Conservation (phyloP, 2,113 vertebrate species). For the Tragelaphus strepsiceros region DNA sequence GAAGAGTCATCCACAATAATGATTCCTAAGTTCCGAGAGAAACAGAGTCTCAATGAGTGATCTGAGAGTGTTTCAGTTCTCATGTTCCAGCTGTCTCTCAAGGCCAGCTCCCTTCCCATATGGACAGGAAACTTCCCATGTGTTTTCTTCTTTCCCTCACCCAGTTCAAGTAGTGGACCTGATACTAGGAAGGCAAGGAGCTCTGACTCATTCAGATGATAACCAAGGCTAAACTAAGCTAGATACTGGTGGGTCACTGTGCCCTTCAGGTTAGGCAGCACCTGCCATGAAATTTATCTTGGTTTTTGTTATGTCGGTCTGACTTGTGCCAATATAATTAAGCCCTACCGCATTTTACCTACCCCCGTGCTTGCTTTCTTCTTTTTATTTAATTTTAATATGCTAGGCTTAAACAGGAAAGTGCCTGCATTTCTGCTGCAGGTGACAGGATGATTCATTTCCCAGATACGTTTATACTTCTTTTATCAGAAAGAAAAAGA, state of each 20-base stretch:
- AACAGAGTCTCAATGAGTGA: neutral
- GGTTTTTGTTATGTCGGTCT: neutral
- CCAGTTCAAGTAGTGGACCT: neutral
- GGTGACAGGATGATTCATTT: conserved; percentile 33
- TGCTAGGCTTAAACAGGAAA: neutral
- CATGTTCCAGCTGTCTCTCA: neutral
- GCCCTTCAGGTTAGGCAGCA: neutral
- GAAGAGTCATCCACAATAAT: neutral
- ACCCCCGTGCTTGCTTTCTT: neutral
- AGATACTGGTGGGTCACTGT: neutral
- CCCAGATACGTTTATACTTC: neutral
- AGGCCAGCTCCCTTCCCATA: neutral
- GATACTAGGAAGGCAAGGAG: neutral
- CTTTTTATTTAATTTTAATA: conserved; percentile 18
- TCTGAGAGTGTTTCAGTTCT: neutral
- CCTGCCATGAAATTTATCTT: neutral
- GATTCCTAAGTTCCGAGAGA: neutral
- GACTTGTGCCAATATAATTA: neutral
- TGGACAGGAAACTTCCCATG: neutral
- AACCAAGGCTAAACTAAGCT: neutral
- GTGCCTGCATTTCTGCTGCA: neutral
- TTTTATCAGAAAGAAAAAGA: conserved; percentile 20
- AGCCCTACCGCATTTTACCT: neutral
- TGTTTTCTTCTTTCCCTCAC: neutral
- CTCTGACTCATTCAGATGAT: neutral